Evolutionary conservation across 2,797 vertebrate genomes (phyloP).

Genomic region (Philypnodon macrostomus): DNA sequence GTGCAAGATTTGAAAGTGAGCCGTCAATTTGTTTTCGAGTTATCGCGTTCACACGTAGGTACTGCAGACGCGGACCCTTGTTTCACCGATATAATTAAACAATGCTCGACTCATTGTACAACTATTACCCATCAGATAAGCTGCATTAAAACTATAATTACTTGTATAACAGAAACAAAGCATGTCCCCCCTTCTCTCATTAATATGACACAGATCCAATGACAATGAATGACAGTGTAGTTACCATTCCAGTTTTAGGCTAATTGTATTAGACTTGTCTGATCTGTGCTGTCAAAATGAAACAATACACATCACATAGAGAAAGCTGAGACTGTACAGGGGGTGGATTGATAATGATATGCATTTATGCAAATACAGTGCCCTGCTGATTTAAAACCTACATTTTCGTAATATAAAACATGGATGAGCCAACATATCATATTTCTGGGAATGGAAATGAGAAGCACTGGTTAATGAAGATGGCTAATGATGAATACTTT

Average conservation of each 20-base stretch:
- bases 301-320: slow-evolving; percentile 47
- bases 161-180: slow-evolving; percentile 26
- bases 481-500: not conserved
- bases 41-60: too few species aligned
- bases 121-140: slow-evolving; percentile 14
- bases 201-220: slow-evolving; percentile 30
- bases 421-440: not conserved
- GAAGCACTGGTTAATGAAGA: slow-evolving; percentile 1
- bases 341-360: slow-evolving; percentile 21
- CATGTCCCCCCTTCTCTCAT: slow-evolving; percentile 9
- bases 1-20: too few species aligned
- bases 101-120: too few species aligned
- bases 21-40: too few species aligned
- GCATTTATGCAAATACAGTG: slow-evolving; percentile 7
- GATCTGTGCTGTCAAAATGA: slow-evolving; percentile 54
- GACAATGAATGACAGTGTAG: slow-evolving; percentile 44
- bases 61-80: too few species aligned
- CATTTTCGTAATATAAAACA: slow-evolving; percentile 11
- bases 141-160: slow-evolving; percentile 31
- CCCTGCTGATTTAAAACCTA: slow-evolving; percentile 8
- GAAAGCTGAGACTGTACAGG: slow-evolving; percentile 2
- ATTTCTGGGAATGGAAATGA: not conserved
- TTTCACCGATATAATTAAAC: too few species aligned
- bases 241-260: slow-evolving; percentile 53
- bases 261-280: slow-evolving; percentile 64